Evolutionary conservation across 1,140 invertebrate genomes (phyloP), one percentile per base, ranked within the genome.

Genomic region (Propsilocerus akamusi): DNA sequence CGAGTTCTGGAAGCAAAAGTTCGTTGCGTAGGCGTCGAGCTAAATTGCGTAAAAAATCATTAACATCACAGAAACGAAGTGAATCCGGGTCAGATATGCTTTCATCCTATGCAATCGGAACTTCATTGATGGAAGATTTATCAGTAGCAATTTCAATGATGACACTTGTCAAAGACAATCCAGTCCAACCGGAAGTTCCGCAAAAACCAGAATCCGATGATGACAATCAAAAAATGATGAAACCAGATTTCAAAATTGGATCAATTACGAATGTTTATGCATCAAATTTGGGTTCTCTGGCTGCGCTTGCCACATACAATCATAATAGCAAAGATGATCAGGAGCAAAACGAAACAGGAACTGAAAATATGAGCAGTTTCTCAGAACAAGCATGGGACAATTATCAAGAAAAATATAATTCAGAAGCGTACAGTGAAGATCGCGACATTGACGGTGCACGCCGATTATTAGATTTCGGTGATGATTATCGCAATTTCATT

Each of bases 391-490:
- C 80, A 30, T 85, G 82, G 82, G 82, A 85, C 63, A 82, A 80
- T 61, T 85, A 84, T 68, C 81, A 83, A 83, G 87, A 91, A 65
- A 89, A 89, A 63, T 92, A 93, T 63, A 78, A 86, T 63, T 91
- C 86, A 51, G 89, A 92, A 60, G 77, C 86, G 14, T 92, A 92
- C 62, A 91, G 86, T 51, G 89, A 93, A 68, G 77, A 81, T n/a
- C 78, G 81, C 14, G 88, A 93, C 63, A 80, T 85, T 8, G 87
- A 92, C 64, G 79, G 82, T 8, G 84, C 86, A 41, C 73, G 81
- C 46, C 75, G 77, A 54, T 67, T 92, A 11, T 64, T 91, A 49
- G 85, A 90, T 58, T 92, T 91, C 64, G 87, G 87, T 25, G 89
- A 93, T 64, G 88, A 93, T 68, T 93, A 93, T 66, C 72, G 87